Base-by-base conservation (phyloP, 35 echinoderm and acorn worm species). In the Stichopus chloronotus region DNA sequence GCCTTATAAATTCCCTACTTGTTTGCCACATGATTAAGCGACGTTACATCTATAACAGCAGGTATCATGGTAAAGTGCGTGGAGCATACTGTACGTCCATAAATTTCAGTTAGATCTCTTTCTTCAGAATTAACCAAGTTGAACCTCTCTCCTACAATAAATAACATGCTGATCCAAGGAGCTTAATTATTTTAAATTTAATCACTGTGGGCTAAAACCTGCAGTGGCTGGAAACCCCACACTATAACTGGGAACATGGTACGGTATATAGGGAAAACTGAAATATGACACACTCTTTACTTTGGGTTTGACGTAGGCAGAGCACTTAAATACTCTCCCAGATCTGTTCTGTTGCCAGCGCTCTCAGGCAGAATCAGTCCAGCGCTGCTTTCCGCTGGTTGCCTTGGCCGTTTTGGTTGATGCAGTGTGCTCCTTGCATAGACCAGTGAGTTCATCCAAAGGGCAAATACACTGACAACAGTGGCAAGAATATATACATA, bases 141-240 rank as follows among this genome's bases (percentile, higher is more conserved):
- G 79, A 82, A 82, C 52, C 52, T 82, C 79, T 82, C 55, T 85
- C n/a, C 55, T 58, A 85, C 57, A 85, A 85, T 85, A 85, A 85
- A 85, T 85, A 85, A 58, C 82, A 85, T 58, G 55, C 82, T 85
- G 82, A 85, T 85, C 53, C 55, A 56, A 58, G 24, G 82, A 85
- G 53, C 82, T 85, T 85, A 85, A 85, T 85, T 85, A 85, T 85
- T 58, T 85, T 85, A 85, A 85, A 85, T 85, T 57, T 85, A 85
- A 85, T 85, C 82, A 85, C 82, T 85, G 17, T 85, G 82, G 82
- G 82, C 82, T 85, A 85, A 85, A 85, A 85, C 56, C 55, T 21
- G 82, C 82, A 85, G 82, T 22, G 57, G 58, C 82, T 85, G 55
- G 82, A 85, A 85, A 85, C 55, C 57, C 55, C 82, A 85, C 82